phyloP scores from a whole-genome alignment of 2,113 vertebrate genomes.

The Nestor notabilis region DNA sequence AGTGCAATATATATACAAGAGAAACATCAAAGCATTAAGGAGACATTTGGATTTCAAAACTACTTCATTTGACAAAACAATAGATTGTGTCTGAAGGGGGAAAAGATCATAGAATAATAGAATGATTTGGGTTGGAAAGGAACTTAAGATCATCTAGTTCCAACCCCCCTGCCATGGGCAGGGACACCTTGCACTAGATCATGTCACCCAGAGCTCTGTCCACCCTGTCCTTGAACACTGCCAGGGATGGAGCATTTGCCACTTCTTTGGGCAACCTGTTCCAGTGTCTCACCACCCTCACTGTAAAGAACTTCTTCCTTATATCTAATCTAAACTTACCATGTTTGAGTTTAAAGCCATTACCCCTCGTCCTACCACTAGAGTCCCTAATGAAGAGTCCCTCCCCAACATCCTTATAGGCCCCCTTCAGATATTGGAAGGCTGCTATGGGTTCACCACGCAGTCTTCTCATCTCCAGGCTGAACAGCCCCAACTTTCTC shows the following conservation, averaged over 20 bases:
- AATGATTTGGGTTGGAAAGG: background rate
- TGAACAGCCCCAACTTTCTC: background rate
- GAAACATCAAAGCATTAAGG: background rate
- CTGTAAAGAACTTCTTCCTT: background rate
- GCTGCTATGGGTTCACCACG: background rate
- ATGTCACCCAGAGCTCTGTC: background rate
- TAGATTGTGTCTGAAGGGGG: background rate
- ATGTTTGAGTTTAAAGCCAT: background rate
- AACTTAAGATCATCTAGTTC: background rate
- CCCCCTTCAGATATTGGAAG: background rate
- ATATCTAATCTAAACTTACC: background rate
- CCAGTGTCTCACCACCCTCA: background rate
- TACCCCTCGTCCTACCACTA: background rate
- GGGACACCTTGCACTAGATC: background rate
- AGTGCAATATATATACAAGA: background rate
- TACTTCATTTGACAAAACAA: background rate
- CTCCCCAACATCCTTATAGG: background rate
- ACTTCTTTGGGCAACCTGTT: background rate
- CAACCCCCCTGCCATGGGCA: background rate
- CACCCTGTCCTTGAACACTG: background rate
- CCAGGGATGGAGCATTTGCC: background rate
- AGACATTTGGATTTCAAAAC: background rate
- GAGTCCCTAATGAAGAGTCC: background rate
- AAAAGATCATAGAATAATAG: background rate
- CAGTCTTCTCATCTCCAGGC: background rate